phyloP scores from a whole-genome alignment of 1,140 invertebrate species.

The Gryon sp. region DNA sequence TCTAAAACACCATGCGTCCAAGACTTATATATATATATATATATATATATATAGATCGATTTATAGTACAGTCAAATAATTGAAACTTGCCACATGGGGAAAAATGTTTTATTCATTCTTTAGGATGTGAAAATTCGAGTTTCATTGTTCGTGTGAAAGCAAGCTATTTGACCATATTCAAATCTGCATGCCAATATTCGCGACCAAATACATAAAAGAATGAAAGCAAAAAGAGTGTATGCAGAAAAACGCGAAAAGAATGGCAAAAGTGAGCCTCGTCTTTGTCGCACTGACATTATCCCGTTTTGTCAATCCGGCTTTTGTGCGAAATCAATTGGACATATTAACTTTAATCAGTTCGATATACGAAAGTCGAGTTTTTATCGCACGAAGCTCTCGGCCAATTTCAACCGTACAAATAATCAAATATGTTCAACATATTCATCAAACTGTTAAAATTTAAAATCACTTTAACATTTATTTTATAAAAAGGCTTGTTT shows the following conservation, averaged over 20 bases:
- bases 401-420: no score
- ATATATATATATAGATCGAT: conserved; percentile 17
- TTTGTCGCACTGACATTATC: conserved; percentile 6
- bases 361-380: neutral
- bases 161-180: conserved; percentile 54
- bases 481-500: no score
- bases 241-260: conserved; percentile 12
- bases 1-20: conserved; percentile 1
- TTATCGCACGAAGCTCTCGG: no score
- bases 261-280: neutral
- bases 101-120: conserved; percentile 58
- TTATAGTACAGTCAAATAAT: conserved; percentile 44
- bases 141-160: conserved; percentile 51
- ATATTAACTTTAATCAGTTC: conserved; percentile 41
- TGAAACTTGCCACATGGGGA: conserved; percentile 36
- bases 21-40: conserved; percentile 30
- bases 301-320: conserved; percentile 14
- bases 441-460: no score
- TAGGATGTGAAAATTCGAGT: conserved; percentile 47
- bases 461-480: no score
- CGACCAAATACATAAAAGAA: conserved; percentile 33
- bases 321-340: conserved; percentile 43
- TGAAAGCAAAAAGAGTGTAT: conserved; percentile 12
- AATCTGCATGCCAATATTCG: conserved; percentile 38
- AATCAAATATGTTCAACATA: no score